Conservation (phyloP, 2,888 invertebrate species). For the Neoaliturus tenellus region DNA sequence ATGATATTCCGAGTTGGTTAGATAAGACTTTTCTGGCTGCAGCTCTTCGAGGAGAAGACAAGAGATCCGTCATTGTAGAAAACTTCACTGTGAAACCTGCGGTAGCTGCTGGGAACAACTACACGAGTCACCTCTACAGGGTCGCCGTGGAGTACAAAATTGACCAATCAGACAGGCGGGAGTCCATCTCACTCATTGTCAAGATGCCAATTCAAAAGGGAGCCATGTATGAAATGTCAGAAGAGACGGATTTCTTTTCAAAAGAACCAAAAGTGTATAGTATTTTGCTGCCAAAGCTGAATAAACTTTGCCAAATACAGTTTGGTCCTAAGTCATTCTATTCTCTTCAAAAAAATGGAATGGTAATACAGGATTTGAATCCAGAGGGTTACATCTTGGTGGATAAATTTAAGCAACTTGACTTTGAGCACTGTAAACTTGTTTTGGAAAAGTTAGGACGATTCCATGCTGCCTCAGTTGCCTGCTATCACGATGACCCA, state of each 20-base stretch:
- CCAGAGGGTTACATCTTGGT: slow-evolving; percentile 39
- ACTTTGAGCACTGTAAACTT: slow-evolving; percentile 45
- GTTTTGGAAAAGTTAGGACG: slow-evolving; percentile 47
- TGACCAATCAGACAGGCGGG: neutral
- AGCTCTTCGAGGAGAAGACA: slow-evolving; percentile 34
- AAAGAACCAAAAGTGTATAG: slow-evolving; percentile 30
- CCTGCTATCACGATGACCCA: slow-evolving; percentile 9
- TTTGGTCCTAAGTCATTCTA: slow-evolving; percentile 22
- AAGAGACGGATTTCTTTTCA: slow-evolving; percentile 23
- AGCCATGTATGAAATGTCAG: neutral
- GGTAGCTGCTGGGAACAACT: slow-evolving; percentile 21
- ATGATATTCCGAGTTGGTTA: slow-evolving; percentile 4
- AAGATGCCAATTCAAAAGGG: slow-evolving; percentile 34
- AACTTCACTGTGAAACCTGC: neutral
- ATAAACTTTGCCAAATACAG: neutral
- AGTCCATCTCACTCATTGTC: slow-evolving; percentile 19
- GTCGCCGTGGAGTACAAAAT: slow-evolving; percentile 24
- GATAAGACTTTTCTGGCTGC: slow-evolving; percentile 24
- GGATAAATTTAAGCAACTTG: slow-evolving; percentile 43
- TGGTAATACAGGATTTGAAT: slow-evolving; percentile 45
- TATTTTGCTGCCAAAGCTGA: slow-evolving; percentile 36
- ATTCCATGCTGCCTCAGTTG: slow-evolving; percentile 53
- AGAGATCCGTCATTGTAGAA: neutral
- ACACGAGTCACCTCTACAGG: slow-evolving; percentile 25
- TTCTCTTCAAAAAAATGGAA: neutral